These are phyloP conservation scores for Clarias fuscus DNA, from an alignment of 2,797 vertebrate genomes.

Conservation along the genomic window DNA sequence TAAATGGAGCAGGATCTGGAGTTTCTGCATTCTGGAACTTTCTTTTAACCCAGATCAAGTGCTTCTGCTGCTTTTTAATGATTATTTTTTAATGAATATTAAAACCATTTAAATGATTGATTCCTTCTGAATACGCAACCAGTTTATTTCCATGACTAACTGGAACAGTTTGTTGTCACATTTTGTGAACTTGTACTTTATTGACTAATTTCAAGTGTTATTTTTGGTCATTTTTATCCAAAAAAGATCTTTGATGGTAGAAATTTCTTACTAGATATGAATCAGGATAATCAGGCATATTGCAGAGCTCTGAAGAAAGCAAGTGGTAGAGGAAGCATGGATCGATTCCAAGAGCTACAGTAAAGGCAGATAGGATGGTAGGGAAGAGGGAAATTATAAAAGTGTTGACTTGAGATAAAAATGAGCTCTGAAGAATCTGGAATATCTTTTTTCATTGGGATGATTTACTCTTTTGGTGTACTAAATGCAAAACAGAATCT, in stretches of 20 bases:
- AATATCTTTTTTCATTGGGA: slow-evolving; percentile 57
- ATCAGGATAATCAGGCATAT: not conserved
- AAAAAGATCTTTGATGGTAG: not conserved
- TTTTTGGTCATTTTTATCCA: not conserved
- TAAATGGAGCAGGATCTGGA: not conserved
- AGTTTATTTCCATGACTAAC: not conserved
- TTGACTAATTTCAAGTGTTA: not conserved
- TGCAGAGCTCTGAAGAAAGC: slow-evolving; percentile 44
- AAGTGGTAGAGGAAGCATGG: slow-evolving; percentile 52
- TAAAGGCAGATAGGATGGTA: slow-evolving; percentile 48
- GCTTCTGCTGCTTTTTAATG: not conserved
- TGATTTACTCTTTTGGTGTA: slow-evolving; percentile 42
- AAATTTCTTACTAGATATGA: not conserved
- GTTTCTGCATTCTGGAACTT: not conserved
- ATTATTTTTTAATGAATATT: not conserved
- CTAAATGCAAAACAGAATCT: not conserved
- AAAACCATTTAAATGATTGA: not conserved
- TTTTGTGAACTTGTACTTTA: not conserved
- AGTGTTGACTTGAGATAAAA: slow-evolving; percentile 18
- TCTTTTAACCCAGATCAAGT: not conserved
- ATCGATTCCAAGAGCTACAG: slow-evolving; percentile 46
- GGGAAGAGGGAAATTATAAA: slow-evolving; percentile 8
- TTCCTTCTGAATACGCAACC: not conserved
- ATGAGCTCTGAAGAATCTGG: slow-evolving; percentile 26
- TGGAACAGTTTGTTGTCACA: not conserved